Evolutionary conservation across 2,113 vertebrate species (phyloP).

Genomic region (Trematocara stigmaticum): DNA sequence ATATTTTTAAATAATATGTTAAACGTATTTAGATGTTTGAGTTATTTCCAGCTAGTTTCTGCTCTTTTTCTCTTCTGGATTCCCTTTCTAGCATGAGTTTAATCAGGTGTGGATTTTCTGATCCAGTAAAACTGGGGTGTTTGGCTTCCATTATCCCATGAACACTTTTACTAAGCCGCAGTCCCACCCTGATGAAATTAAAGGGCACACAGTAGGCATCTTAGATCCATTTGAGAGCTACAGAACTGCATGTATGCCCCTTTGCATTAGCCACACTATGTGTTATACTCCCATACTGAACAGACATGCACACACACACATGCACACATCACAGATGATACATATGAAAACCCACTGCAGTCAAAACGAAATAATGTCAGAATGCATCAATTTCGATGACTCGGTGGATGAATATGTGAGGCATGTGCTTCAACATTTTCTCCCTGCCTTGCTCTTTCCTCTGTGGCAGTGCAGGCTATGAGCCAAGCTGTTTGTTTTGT

Average conservation of each 20-base stretch:
- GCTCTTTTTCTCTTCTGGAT: not conserved
- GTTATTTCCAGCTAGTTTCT: not conserved
- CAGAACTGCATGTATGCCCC: not conserved
- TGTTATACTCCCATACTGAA: not conserved
- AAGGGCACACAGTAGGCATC: constrained; percentile 4
- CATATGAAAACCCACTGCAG: not conserved
- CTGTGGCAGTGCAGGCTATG: constrained; percentile 22
- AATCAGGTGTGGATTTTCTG: not conserved
- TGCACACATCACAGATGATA: not conserved
- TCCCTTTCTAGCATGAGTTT: not conserved
- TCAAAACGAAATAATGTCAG: not conserved
- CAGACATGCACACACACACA: not conserved
- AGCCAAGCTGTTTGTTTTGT: constrained; percentile 42
- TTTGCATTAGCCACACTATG: not conserved
- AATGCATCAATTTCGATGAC: not conserved
- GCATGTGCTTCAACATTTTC: not conserved
- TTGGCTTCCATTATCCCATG: constrained; percentile 31
- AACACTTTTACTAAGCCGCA: constrained; percentile 27
- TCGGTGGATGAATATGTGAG: not conserved
- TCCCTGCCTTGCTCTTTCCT: constrained; percentile 5
- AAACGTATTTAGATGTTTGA: not conserved
- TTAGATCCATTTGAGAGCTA: not conserved
- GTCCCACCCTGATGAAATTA: constrained; percentile 34
- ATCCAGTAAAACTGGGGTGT: not conserved
- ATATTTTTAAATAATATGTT: not conserved